Base-by-base conservation (phyloP, 2,888 invertebrate species). In the Apodemia zela region DNA sequence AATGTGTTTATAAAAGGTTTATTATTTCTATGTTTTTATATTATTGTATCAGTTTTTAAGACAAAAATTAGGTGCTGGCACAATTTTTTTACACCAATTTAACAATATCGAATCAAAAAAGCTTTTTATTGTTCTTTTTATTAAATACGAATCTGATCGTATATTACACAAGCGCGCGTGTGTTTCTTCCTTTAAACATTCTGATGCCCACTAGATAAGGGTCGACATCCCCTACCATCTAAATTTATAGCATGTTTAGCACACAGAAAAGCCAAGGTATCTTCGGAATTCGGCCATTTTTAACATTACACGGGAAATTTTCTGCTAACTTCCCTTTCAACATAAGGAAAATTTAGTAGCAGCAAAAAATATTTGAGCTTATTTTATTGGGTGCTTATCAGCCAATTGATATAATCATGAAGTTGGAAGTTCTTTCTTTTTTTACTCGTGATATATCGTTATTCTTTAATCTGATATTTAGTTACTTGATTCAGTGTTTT, bases 181-280 rank as follows among this genome's bases (percentile, higher is more conserved):
- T 54, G 54, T 25, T 25, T 25, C 25, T 29, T 11, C 15, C 54
- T 25, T 51, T 54, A 54, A 15, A 29, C 51, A 21, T 54, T 54
- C 21, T 54, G 54, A 54, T 54, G 73, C 71, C 72, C 71, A 65
- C 61, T 67, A 79, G 80, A 84, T 80, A 80, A 80, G 80, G 79
- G 80, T 77, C 73, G 77, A 78, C 78, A 70, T 70, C 54, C 54
- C 54, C 13, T 54, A 54, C 54, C 54, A 51, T 21, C 11, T 21
- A 54, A 54, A 54, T 54, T 54, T 54, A 54, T 54, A 54, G 54
- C 54, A 25, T 21, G 54, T 54, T 54, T 54, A 54, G 54, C 25
- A 25, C 18, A 54, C 54, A 21, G 25, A 54, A 21, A 54, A 54
- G 21, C 13, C 54, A 54, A 54, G 25, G 18, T 42, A 15, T 25